Evolutionary conservation across 2,888 invertebrate species (phyloP).

Genomic region (Sesia apiformis): DNA sequence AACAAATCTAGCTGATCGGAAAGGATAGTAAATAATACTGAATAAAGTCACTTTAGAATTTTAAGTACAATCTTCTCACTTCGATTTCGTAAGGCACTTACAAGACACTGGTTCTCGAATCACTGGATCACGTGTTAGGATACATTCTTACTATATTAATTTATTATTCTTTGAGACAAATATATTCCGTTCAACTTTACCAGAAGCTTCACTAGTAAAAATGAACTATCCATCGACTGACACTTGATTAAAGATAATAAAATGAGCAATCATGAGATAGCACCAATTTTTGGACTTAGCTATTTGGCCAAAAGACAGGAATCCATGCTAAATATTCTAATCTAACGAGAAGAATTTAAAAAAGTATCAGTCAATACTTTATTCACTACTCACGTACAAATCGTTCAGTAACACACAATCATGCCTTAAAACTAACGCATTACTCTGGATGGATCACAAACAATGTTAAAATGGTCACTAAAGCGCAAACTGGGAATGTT

Average conservation of each 20-base stretch:
- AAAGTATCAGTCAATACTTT: conserved; percentile 42
- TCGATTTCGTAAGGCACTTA: conserved; percentile 37
- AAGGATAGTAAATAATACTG: conserved; percentile 36
- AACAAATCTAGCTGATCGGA: background rate
- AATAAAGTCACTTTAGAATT: conserved; percentile 28
- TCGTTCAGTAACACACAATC: conserved; percentile 51
- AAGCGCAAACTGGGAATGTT: conserved; percentile 72
- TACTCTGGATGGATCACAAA: conserved; percentile 70
- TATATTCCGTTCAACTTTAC: conserved; percentile 44
- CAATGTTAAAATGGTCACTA: conserved; percentile 59
- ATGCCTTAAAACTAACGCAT: conserved; percentile 63
- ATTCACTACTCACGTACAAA: conserved; percentile 21
- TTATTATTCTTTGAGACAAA: conserved; percentile 51
- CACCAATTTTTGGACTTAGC: conserved; percentile 1
- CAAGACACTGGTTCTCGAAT: conserved; percentile 40
- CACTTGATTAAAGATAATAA: conserved; percentile 25
- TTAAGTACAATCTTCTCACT: conserved; percentile 36
- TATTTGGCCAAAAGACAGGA: background rate
- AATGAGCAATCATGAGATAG: conserved; percentile 8
- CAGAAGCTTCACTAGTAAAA: conserved; percentile 42
- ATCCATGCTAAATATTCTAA: background rate
- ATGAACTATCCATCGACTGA: conserved; percentile 33
- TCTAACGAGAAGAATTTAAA: conserved; percentile 16
- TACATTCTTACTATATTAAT: conserved; percentile 60
- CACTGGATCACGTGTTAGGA: conserved; percentile 49